These are phyloP conservation scores for Leucophenga montana DNA, from an alignment of 2,888 invertebrate genomes.

Conservation along the genomic window DNA sequence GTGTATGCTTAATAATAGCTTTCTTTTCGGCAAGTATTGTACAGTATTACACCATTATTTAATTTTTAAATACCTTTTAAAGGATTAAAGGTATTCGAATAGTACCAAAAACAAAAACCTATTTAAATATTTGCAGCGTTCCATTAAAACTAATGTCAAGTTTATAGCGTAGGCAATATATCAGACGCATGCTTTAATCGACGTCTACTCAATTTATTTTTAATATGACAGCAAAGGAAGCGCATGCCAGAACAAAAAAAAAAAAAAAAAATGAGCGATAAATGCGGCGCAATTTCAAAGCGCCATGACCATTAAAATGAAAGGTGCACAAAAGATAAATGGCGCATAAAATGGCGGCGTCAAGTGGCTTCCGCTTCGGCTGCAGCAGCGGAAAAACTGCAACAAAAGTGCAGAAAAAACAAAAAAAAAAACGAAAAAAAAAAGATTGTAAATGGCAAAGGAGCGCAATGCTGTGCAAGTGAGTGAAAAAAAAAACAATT, in stretches of 20 bases:
- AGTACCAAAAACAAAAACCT: too few relatives aligned
- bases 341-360: conserved; percentile 31
- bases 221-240: too few relatives aligned
- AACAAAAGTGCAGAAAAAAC: not conserved
- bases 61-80: too few relatives aligned
- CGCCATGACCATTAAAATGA: conserved; percentile 16
- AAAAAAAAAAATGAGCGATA: not conserved
- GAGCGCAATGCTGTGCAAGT: not conserved
- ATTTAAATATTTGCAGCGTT: too few relatives aligned
- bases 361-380: conserved; percentile 24
- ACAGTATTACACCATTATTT: too few relatives aligned
- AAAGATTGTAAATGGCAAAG: not conserved
- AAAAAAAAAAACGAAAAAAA: conserved; percentile 2
- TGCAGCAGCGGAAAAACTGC: not conserved
- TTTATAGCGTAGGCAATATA: too few relatives aligned
- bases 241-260: not conserved
- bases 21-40: too few relatives aligned
- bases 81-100: too few relatives aligned
- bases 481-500: not conserved
- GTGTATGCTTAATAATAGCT: too few relatives aligned
- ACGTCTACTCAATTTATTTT: too few relatives aligned
- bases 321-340: conserved; percentile 29
- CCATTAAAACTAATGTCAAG: too few relatives aligned
- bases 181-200: too few relatives aligned
- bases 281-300: conserved; percentile 22